Evolutionary conservation across 2,888 invertebrate species (phyloP).

Genomic region (Drosophila putrida): DNA sequence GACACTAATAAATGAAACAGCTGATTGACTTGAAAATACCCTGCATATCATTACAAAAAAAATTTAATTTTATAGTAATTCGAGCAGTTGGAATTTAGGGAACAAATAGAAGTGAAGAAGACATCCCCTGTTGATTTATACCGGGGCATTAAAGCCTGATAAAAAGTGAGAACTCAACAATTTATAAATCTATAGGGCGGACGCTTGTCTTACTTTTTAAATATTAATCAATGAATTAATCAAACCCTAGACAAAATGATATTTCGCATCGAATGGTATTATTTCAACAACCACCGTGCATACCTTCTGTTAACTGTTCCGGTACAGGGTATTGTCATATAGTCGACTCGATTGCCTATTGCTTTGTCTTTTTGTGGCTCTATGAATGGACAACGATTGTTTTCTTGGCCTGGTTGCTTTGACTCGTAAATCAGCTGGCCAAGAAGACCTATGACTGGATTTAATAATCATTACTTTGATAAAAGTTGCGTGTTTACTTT

Average conservation of each 20-base stretch:
- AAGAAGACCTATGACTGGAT: constrained; percentile 25
- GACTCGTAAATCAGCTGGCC: constrained; percentile 43
- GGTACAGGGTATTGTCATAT: constrained; percentile 31
- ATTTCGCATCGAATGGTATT: no score
- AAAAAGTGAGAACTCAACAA: no score
- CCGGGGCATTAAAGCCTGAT: no score
- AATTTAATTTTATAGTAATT: no score
- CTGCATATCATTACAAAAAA: not conserved
- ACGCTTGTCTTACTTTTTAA: no score
- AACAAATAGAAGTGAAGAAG: no score
- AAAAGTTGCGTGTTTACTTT: constrained; percentile 3
- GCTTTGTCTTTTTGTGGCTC: constrained; percentile 20
- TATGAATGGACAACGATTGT: constrained; percentile 64
- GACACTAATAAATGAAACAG: constrained; percentile 6
- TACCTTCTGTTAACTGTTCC: not conserved
- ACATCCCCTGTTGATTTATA: no score
- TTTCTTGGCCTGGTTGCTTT: constrained; percentile 47
- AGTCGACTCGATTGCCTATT: constrained; percentile 32
- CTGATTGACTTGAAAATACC: constrained; percentile 22
- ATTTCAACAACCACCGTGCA: no score
- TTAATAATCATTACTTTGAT: constrained; percentile 22
- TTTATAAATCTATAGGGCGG: no score
- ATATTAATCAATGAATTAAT: no score
- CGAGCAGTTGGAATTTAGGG: no score
- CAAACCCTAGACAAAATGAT: no score